Evolutionary conservation across 2,113 vertebrate species (phyloP).

Genomic region (Centrocercus urophasianus): DNA sequence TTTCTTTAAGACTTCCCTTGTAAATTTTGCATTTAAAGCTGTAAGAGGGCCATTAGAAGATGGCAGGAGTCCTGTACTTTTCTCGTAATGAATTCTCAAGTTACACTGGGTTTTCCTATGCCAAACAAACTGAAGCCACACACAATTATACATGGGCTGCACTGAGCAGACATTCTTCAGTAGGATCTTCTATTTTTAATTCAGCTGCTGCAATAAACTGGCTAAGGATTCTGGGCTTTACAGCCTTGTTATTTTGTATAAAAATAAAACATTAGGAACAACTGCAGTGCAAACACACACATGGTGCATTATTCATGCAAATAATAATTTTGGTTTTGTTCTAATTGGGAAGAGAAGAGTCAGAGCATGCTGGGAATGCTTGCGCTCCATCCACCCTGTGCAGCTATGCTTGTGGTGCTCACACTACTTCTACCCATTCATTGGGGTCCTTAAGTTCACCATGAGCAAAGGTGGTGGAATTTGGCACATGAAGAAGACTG

Average conservation of each 20-base stretch:
- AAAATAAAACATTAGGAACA: constrained; percentile 43
- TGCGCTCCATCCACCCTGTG: not conserved
- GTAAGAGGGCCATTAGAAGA: constrained; percentile 74
- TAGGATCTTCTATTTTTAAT: constrained; percentile 69
- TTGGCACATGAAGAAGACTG: not conserved
- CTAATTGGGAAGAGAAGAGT: not conserved
- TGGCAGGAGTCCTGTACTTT: constrained; percentile 79
- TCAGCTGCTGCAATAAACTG: not conserved
- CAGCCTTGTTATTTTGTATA: constrained; percentile 6
- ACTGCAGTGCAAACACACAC: not conserved
- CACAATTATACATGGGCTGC: constrained; percentile 40
- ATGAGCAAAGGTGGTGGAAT: not conserved
- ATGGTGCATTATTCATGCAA: not conserved
- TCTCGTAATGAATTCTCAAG: constrained; percentile 80
- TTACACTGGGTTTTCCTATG: constrained; percentile 71
- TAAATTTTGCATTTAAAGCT: constrained; percentile 75
- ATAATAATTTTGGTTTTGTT: not conserved
- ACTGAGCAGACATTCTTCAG: constrained; percentile 42
- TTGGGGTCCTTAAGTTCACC: not conserved
- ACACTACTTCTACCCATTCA: rapidly evolving
- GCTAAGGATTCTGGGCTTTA: not conserved
- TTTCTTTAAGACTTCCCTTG: constrained; percentile 76
- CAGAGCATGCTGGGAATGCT: not conserved
- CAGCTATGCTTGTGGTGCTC: not conserved
- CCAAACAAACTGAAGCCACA: constrained; percentile 80